A percentile compares a stretch with the other conserved stretches of the same genome.
phyloP scores from a whole-genome alignment of 1,140 invertebrate genomes.

The Papilio polytes region DNA sequence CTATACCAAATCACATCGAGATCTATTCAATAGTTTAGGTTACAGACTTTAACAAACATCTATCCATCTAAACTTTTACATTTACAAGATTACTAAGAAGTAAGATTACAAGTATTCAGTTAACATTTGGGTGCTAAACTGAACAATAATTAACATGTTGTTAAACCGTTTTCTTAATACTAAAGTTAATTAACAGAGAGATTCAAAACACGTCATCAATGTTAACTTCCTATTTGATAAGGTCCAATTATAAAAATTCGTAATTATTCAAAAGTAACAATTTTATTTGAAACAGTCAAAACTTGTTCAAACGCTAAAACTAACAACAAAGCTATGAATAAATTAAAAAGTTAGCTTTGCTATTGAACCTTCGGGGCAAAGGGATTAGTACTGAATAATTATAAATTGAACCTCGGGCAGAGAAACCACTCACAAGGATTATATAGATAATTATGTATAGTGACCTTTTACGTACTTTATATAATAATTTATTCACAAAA shows the following conservation, averaged over 20 bases:
- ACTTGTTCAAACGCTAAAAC: constrained; percentile 24
- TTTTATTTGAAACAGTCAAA: neutral
- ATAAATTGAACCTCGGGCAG: neutral
- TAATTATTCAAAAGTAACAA: neutral
- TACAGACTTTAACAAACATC: too few relatives aligned
- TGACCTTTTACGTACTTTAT: constrained; percentile 1
- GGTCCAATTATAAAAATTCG: neutral
- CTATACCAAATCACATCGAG: too few relatives aligned
- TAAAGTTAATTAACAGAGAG: too few relatives aligned
- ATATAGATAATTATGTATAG: constrained; percentile 4
- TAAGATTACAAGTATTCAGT: too few relatives aligned
- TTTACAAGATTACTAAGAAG: too few relatives aligned
- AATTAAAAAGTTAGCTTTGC: constrained; percentile 29
- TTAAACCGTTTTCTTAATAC: too few relatives aligned
- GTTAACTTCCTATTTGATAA: neutral
- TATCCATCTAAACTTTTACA: too few relatives aligned
- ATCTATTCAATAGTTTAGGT: too few relatives aligned
- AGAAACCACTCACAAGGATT: neutral
- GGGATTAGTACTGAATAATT: constrained; percentile 30
- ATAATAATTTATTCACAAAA: neutral
- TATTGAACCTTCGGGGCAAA: constrained; percentile 27
- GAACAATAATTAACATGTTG: too few relatives aligned
- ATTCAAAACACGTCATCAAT: too few relatives aligned
- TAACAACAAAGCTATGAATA: constrained; percentile 28
- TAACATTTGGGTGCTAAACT: too few relatives aligned